A percentile compares a stretch with the other conserved stretches of the same genome.
These are phyloP conservation scores for Chesias legatella DNA, from an alignment of 2,888 invertebrate species.

Conservation along the genomic window DNA sequence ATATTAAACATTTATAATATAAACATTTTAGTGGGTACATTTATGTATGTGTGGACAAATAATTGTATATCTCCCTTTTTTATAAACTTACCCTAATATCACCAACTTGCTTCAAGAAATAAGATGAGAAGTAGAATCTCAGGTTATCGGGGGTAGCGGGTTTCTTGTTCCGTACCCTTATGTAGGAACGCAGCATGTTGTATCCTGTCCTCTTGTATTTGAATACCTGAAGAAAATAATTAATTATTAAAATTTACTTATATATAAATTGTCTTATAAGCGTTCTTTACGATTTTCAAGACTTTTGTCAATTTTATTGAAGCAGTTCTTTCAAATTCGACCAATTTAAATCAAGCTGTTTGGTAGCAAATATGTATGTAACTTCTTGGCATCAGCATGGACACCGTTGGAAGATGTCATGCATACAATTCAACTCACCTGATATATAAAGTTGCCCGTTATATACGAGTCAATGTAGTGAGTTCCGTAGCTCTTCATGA, in stretches of 20 bases:
- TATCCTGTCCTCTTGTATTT: slow-evolving; percentile 66
- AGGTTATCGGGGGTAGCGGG: slow-evolving; percentile 49
- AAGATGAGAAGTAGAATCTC: slow-evolving; percentile 68
- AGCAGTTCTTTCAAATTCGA: too few species aligned
- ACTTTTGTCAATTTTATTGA: too few species aligned
- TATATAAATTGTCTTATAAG: background rate
- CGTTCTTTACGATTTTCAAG: too few species aligned
- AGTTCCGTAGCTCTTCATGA: slow-evolving; percentile 91
- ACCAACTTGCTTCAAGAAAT: slow-evolving; percentile 68
- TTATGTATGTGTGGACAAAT: too few species aligned
- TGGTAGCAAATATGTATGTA: too few species aligned
- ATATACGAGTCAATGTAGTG: slow-evolving; percentile 92
- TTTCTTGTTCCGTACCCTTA: slow-evolving; percentile 40
- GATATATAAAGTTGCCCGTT: slow-evolving; percentile 93
- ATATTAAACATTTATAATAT: too few species aligned
- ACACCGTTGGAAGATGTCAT: too few species aligned
- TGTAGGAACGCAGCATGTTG: slow-evolving; percentile 53
- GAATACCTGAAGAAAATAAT: slow-evolving; percentile 55
- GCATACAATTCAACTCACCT: too few species aligned
- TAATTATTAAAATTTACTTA: background rate
- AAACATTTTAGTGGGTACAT: too few species aligned
- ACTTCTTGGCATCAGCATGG: too few species aligned
- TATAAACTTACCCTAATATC: slow-evolving; percentile 64
- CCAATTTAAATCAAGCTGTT: too few species aligned
- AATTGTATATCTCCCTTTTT: too few species aligned